These are phyloP conservation scores for Silurus glanis DNA, from an alignment of 2,113 vertebrate genomes.

Conservation along the genomic window DNA sequence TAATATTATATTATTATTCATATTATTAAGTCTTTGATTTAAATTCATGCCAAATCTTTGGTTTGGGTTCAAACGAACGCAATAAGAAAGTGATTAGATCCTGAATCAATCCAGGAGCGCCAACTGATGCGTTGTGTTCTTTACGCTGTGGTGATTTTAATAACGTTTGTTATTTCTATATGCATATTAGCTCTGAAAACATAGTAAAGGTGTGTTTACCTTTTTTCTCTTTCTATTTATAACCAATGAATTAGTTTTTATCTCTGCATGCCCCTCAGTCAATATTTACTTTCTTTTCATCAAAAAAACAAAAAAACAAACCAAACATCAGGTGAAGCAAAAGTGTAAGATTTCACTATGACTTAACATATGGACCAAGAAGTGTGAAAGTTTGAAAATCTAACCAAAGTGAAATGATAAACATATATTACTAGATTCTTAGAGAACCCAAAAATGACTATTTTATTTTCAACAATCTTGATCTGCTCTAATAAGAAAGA, in stretches of 20 bases:
- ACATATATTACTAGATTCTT: background rate
- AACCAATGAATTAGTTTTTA: background rate
- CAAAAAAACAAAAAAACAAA: background rate
- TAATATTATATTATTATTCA: too few species aligned
- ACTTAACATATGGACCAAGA: background rate
- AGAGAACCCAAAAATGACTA: background rate
- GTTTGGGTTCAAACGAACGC: background rate
- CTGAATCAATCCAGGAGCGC: background rate
- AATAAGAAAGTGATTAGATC: background rate
- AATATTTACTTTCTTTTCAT: background rate
- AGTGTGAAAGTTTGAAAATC: background rate
- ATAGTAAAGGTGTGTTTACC: background rate
- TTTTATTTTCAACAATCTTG: background rate
- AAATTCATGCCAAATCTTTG: background rate
- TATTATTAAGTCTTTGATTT: background rate
- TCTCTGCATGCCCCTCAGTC: background rate
- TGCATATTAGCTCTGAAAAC: background rate
- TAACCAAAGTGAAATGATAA: background rate
- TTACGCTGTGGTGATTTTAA: background rate
- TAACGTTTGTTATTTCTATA: background rate
- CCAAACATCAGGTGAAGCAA: background rate
- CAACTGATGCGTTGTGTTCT: background rate
- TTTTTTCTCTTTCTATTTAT: background rate
- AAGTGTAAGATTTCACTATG: background rate
- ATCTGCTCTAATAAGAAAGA: background rate